Evolutionary conservation across 2,113 vertebrate genomes (phyloP).

Genomic region (Deroptyus accipitrinus): DNA sequence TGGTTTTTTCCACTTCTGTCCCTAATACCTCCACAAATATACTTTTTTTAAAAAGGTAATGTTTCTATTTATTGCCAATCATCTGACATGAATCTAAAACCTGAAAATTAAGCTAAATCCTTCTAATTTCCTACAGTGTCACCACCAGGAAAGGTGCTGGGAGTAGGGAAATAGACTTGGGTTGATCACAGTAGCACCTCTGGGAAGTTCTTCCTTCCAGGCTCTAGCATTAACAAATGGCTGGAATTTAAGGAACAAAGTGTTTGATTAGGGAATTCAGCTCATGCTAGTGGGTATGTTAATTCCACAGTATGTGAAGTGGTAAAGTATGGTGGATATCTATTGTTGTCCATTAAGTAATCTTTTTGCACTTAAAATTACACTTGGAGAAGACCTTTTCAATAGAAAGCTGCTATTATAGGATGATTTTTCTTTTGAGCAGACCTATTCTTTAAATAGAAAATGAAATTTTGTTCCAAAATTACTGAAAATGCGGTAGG

Average conservation of each 20-base stretch:
- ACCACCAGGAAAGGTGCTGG: background rate
- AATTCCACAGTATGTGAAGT: background rate
- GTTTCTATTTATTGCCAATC: background rate
- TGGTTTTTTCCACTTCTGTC: background rate
- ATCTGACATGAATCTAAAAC: background rate
- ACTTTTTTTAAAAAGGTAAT: background rate
- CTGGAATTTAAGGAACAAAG: background rate
- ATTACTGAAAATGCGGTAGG: background rate
- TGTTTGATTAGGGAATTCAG: background rate
- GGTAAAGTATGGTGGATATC: background rate
- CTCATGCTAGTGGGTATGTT: background rate
- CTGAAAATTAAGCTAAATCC: background rate
- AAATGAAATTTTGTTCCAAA: background rate
- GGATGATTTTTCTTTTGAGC: background rate
- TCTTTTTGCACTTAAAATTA: background rate
- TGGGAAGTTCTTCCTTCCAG: background rate
- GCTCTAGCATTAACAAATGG: background rate
- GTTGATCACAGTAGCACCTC: background rate
- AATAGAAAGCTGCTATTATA: background rate
- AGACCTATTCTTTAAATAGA: background rate
- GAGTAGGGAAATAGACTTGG: background rate
- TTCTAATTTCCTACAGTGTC: background rate
- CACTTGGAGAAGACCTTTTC: background rate
- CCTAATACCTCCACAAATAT: background rate
- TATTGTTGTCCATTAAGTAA: background rate